Evolutionary conservation across 2,113 vertebrate genomes (phyloP).

Genomic region (Gasterosteus aculeatus): DNA sequence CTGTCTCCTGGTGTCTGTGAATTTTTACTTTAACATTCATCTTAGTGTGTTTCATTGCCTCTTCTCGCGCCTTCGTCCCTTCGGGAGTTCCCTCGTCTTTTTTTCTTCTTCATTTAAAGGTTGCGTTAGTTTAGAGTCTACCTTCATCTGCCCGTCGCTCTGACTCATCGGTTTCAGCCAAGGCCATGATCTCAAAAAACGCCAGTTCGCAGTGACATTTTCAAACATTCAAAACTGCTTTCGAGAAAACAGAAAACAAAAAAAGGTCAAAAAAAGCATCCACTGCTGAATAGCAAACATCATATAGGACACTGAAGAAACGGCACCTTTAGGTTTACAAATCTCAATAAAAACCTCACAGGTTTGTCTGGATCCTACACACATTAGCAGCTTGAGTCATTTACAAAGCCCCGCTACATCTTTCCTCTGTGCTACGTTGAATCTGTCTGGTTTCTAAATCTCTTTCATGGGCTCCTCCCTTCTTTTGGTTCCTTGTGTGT

Average conservation of each 20-base stretch:
- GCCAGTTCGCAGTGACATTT: conserved; percentile 26
- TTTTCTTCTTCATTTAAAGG: conserved; percentile 57
- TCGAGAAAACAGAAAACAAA: not conserved
- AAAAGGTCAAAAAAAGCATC: conserved; percentile 8
- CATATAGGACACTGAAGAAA: conserved; percentile 8
- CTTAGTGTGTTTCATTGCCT: conserved; percentile 47
- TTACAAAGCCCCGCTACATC: conserved; percentile 80
- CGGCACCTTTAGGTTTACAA: conserved; percentile 13
- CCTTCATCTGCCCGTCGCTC: conserved; percentile 35
- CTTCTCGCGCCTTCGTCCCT: conserved; percentile 37
- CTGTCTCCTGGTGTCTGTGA: conserved; percentile 42
- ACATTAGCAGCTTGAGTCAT: conserved; percentile 21
- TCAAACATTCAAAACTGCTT: conserved; percentile 18
- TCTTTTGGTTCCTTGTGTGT: conserved; percentile 47
- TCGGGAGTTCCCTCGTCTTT: conserved; percentile 50
- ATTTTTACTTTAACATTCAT: conserved; percentile 48
- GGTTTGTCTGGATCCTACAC: conserved; percentile 11
- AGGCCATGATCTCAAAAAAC: conserved; percentile 29
- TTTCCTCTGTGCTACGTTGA: conserved; percentile 71
- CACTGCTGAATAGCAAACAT: not conserved
- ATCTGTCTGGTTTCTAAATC: conserved; percentile 59
- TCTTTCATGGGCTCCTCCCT: conserved; percentile 25
- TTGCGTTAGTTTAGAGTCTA: conserved; percentile 34
- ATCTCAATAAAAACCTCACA: conserved; percentile 16
- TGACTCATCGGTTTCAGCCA: conserved; percentile 39